These are phyloP conservation scores for Muscidifurax raptorellus DNA, from an alignment of 1,140 invertebrate species.

Conservation along the genomic window DNA sequence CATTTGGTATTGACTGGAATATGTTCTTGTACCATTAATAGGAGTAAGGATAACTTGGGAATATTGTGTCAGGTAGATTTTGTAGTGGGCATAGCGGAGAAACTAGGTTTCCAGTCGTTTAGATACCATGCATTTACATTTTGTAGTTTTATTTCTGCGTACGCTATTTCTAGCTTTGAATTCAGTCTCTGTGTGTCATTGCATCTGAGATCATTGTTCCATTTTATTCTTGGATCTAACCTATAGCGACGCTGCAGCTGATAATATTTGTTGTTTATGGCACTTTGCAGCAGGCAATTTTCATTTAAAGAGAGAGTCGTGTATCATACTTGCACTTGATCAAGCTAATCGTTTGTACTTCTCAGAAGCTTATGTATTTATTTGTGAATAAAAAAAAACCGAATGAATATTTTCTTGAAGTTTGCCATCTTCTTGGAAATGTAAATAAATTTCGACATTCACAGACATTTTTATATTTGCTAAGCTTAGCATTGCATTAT, in stretches of 20 bases:
- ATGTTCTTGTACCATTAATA: neutral
- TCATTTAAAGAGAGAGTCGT: too few relatives aligned
- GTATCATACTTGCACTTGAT: too few relatives aligned
- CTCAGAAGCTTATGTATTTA: neutral
- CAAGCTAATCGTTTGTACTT: too few relatives aligned
- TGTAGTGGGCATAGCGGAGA: too few relatives aligned
- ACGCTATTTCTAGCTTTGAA: neutral
- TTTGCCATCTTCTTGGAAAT: neutral
- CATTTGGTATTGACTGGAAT: neutral
- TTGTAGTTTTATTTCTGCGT: neutral
- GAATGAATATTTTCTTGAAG: too few relatives aligned
- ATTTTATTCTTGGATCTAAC: neutral
- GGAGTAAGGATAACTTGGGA: neutral
- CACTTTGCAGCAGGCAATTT: neutral
- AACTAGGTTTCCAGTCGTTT: too few relatives aligned
- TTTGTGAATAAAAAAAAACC: neutral
- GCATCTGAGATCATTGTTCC: neutral
- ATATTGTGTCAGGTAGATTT: too few relatives aligned
- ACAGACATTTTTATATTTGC: neutral
- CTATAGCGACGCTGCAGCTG: neutral
- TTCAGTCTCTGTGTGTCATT: neutral
- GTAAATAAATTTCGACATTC: neutral
- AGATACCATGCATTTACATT: neutral
- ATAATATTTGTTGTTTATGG: neutral
- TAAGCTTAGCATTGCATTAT: neutral